phyloP scores from a whole-genome alignment of 2,888 invertebrate genomes.

The Drosophila lutescens region DNA sequence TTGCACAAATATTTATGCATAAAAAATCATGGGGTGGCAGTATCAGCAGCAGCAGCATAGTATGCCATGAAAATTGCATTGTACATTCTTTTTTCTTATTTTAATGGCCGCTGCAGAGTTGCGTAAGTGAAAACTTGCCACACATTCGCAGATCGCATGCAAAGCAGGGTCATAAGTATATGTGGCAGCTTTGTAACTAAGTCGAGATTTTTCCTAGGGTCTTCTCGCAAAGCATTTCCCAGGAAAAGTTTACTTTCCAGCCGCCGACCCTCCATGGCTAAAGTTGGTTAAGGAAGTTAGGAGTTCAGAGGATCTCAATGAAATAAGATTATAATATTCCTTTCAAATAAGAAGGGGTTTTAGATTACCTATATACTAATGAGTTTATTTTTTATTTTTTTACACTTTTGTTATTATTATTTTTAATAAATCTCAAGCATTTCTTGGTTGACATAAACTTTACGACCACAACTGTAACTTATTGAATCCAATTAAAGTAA shows the following conservation, averaged over 20 bases:
- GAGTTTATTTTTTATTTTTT: no score
- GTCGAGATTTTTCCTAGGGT: constrained; percentile 32
- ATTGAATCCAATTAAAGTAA: constrained; percentile 19
- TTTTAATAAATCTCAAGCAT: neutral
- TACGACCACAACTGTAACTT: constrained; percentile 3
- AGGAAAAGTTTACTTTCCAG: constrained; percentile 5
- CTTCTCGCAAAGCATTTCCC: constrained; percentile 10
- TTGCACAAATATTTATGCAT: constrained; percentile 48
- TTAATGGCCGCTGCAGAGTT: constrained; percentile 50
- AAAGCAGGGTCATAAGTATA: constrained; percentile 34
- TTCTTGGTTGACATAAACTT: neutral
- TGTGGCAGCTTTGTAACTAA: constrained; percentile 42
- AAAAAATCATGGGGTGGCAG: constrained; percentile 25
- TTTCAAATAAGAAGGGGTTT: neutral
- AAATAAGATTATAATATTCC: constrained; percentile 2
- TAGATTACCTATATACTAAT: no score
- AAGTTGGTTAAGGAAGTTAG: constrained; percentile 26
- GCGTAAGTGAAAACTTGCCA: constrained; percentile 67
- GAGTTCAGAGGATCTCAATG: neutral
- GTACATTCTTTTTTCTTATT: constrained; percentile 29
- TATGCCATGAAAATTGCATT: constrained; percentile 61
- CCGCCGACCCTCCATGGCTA: constrained; percentile 4
- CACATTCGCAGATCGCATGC: constrained; percentile 48
- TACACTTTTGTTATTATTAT: neutral
- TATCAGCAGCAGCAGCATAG: constrained; percentile 29